Evolutionary conservation across 2,113 vertebrate genomes (phyloP).

Genomic region (Corynorhinus townsendii): DNA sequence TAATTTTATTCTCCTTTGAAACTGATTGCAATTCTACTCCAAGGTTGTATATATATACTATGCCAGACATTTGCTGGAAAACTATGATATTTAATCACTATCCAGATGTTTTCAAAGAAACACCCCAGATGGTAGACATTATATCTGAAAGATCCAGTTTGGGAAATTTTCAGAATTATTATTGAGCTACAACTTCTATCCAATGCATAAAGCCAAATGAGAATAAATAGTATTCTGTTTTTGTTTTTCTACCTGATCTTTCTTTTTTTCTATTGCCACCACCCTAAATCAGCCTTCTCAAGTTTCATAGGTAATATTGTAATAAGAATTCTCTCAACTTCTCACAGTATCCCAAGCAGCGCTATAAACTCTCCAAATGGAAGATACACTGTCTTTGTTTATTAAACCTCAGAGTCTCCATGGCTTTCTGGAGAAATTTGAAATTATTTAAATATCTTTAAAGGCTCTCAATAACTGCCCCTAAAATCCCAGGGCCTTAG

Average conservation of each 20-base stretch:
- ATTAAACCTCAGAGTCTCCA: background rate
- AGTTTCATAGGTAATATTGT: background rate
- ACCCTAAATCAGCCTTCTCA: background rate
- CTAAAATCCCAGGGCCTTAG: background rate
- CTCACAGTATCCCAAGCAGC: background rate
- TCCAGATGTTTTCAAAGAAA: constrained; percentile 31
- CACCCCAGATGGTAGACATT: background rate
- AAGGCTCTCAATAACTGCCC: background rate
- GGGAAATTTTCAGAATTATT: constrained; percentile 41
- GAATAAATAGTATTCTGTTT: background rate
- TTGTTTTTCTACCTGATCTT: background rate
- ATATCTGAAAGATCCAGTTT: background rate
- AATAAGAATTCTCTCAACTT: background rate
- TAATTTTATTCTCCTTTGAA: constrained; percentile 26
- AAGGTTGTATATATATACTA: background rate
- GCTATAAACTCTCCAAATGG: background rate
- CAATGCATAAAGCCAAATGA: constrained; percentile 4
- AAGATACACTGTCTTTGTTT: background rate
- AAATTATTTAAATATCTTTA: background rate
- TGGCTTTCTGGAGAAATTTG: background rate
- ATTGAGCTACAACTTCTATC: constrained; percentile 2
- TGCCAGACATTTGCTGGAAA: constrained; percentile 47
- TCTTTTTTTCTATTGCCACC: background rate
- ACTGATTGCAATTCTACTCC: background rate
- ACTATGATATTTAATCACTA: background rate